Percentiles rank a stretch among this genome's conserved stretches.
Evolutionary conservation across 2,888 invertebrate species (phyloP).

Genomic region (Noctua pronuba): DNA sequence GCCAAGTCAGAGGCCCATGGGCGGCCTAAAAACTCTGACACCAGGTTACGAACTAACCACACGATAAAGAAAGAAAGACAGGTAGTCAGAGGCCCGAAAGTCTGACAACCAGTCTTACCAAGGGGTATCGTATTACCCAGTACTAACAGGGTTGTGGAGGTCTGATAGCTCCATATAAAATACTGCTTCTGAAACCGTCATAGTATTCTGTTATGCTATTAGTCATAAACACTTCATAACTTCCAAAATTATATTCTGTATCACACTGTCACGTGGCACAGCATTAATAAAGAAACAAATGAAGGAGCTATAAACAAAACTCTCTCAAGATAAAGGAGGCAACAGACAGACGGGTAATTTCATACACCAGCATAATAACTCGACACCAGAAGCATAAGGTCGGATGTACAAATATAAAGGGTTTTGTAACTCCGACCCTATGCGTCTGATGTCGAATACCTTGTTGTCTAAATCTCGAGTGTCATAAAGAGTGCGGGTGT

Average conservation of each 20-base stretch:
- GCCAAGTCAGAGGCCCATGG: too few species aligned
- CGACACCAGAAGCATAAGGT: not conserved
- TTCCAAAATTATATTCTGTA: not conserved
- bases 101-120: too few species aligned
- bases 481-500: slow-evolving; percentile 21
- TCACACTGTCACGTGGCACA: not conserved
- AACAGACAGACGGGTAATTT: slow-evolving; percentile 23
- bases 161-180: too few species aligned
- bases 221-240: not conserved
- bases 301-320: slow-evolving; percentile 10
- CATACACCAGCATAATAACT: slow-evolving; percentile 7
- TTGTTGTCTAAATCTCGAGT: slow-evolving; percentile 30
- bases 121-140: too few species aligned
- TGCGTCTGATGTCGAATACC: not conserved
- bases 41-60: too few species aligned
- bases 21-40: too few species aligned
- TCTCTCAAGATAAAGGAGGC: slow-evolving; percentile 10
- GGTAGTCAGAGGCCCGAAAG: too few species aligned
- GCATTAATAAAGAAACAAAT: slow-evolving; percentile 14
- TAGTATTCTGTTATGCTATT: not conserved
- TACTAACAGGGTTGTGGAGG: too few species aligned
- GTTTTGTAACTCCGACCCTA: not conserved
- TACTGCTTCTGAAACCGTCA: too few species aligned
- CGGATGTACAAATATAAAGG: not conserved
- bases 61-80: too few species aligned